Percentiles rank a stretch among this genome's conserved stretches.
Conservation (phyloP, 2,113 vertebrate species). For the Aepyceros melampus region DNA sequence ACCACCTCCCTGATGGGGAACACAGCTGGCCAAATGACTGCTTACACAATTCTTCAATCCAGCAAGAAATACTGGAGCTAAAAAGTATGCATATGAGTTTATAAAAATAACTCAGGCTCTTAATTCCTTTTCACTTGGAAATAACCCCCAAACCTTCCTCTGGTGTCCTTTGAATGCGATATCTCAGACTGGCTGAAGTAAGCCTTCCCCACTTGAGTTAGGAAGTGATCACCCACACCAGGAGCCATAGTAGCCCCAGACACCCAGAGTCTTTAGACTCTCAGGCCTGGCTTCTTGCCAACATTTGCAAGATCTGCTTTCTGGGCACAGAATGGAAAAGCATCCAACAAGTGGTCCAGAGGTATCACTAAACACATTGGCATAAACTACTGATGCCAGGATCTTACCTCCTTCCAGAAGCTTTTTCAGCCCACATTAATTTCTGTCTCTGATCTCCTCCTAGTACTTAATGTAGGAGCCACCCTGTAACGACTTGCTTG, state of each 20-base stretch:
- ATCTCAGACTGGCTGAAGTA: not conserved
- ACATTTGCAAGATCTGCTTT: not conserved
- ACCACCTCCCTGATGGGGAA: not conserved
- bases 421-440: not conserved
- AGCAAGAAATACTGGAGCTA: not conserved
- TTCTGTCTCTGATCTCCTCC: not conserved
- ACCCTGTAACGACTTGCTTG: not conserved
- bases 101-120: not conserved
- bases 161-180: not conserved
- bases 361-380: not conserved
- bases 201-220: not conserved
- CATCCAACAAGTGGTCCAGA: not conserved
- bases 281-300: not conserved
- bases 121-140: not conserved
- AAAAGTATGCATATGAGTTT: not conserved
- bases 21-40: not conserved
- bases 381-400: not conserved
- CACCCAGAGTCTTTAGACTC: not conserved
- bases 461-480: not conserved
- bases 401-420: not conserved
- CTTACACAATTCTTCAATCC: constrained; percentile 1
- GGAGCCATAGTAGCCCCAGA: not conserved
- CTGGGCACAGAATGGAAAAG: not conserved
- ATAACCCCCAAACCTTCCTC: not conserved
- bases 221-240: not conserved